Base-by-base conservation (phyloP, 2,888 invertebrate species). In the Choristoneura rosaceana region DNA sequence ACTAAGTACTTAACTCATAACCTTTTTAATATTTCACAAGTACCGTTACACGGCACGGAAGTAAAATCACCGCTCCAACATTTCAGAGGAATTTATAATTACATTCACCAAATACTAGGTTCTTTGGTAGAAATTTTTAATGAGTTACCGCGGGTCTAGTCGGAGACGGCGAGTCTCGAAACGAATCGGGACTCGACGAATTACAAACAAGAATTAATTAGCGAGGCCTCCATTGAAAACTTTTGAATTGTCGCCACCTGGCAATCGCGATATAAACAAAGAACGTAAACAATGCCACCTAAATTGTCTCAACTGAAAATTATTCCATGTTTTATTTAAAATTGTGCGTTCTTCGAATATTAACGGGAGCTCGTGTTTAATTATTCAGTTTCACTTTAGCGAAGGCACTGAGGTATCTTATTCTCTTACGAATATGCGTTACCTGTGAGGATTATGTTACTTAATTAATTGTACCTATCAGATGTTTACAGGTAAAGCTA, bases 201-300 rank as follows among this genome's bases (percentile, higher is more conserved):
- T 85, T 82, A 85, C 77, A 83, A 82, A 76, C 82, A 84, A 85
- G 83, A 89, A 88, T 88, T 88, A 88, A 90, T 89, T 87, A 88
- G 81, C 81, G 79, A 77, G 80, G 80, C 79, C 78, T 78, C 79
- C 81, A 83, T 86, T 84, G 82, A 82, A 86, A 90, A 88, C 80
- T 89, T 90, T 80, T 76, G 74, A 82, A 84, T 81, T 83, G 87
- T 86, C 83, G 79, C 83, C 88, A 90, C 85, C 87, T 89, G 87
- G 82, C 81, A 81, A 80, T 82, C 80, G 75, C 73, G 82, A 82
- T 81, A 81, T 82, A 83, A 82, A 86, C 86, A 79, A 78, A 78
- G 80, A 74, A 74, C 77, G 68, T 74, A 80, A 76, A 86, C 83
- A 85, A 84, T 80, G 78, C 81, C 78, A 69, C 73, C 80, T 75